Evolutionary conservation across 1,140 invertebrate species (phyloP).

Genomic region (Aphelinus certus): DNA sequence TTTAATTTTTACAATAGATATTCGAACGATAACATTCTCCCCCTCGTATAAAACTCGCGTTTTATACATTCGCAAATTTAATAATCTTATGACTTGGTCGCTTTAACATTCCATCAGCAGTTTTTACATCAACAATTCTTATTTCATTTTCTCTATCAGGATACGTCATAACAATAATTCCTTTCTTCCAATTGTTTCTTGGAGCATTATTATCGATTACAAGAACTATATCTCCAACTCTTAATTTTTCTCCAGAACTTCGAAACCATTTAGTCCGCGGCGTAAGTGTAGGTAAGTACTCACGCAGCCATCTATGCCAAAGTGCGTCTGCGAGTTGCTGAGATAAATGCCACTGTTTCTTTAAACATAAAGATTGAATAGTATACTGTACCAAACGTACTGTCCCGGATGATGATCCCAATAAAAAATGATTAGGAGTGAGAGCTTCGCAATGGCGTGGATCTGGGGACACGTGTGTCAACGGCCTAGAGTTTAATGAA

Average conservation of each 20-base stretch:
- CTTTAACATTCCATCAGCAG: too few species aligned
- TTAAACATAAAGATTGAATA: not conserved
- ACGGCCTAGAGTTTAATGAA: conserved; percentile 1
- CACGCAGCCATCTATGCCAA: conserved; percentile 44
- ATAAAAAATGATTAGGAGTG: conserved; percentile 4
- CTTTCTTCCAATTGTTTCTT: not conserved
- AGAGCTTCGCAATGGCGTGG: not conserved
- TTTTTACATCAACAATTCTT: too few species aligned
- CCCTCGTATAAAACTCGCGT: not conserved
- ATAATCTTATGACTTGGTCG: not conserved
- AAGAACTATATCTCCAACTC: not conserved
- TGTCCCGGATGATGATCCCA: not conserved
- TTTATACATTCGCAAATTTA: conserved; percentile 4
- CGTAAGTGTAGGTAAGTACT: conserved; percentile 45
- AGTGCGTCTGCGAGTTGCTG: conserved; percentile 43
- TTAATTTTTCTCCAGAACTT: not conserved
- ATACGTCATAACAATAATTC: not conserved
- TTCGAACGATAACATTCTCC: too few species aligned
- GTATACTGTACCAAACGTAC: not conserved
- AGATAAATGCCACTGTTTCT: not conserved
- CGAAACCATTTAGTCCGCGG: conserved; percentile 28
- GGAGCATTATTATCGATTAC: not conserved
- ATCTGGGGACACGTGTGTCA: conserved; percentile 19
- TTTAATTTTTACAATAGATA: too few species aligned
- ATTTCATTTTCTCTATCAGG: not conserved